Percentiles rank a stretch among this genome's conserved stretches.
phyloP scores from a whole-genome alignment of 30 jellyfish, hydroid and myxozoan genomes.

The Chrysaora quinquecirrha region DNA sequence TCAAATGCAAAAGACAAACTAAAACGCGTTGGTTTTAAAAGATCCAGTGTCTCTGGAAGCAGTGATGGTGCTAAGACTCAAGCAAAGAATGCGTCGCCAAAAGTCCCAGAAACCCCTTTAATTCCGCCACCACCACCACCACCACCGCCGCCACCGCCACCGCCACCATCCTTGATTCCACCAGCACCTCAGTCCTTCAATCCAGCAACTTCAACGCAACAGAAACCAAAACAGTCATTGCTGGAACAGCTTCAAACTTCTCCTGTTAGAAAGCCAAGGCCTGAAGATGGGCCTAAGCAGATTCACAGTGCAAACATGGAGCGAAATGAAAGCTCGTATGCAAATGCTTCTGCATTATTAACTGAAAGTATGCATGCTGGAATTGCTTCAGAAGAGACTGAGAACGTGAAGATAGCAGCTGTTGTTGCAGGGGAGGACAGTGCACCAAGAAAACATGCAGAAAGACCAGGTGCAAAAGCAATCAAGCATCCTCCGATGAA shows the following conservation, averaged over 20 bases:
- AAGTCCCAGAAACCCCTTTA: slow-evolving; percentile 59
- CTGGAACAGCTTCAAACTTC: neutral
- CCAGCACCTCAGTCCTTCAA: neutral
- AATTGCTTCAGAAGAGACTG: slow-evolving; percentile 64
- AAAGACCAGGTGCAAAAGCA: neutral
- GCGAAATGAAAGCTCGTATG: neutral
- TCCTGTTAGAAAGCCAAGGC: neutral
- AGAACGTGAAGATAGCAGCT: slow-evolving; percentile 55
- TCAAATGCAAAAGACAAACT: slow-evolving; percentile 49
- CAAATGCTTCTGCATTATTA: neutral
- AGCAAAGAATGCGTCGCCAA: slow-evolving; percentile 29
- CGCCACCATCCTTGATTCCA: neutral
- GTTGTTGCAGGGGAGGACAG: slow-evolving; percentile 39
- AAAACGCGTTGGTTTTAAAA: slow-evolving; percentile 50
- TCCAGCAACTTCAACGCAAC: neutral
- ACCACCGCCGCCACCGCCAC: neutral
- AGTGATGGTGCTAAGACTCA: slow-evolving; percentile 8
- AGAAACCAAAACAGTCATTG: neutral
- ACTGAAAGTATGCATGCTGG: slow-evolving; percentile 28
- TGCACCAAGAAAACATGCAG: slow-evolving; percentile 9
- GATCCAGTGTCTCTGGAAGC: slow-evolving; percentile 19
- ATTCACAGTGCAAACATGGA: neutral
- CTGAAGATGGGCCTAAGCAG: neutral
- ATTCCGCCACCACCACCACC: slow-evolving; percentile 53
- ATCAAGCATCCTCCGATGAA: slow-evolving; percentile 32